phyloP scores from a whole-genome alignment of 1,140 invertebrate genomes.

The Cydia amplana region DNA sequence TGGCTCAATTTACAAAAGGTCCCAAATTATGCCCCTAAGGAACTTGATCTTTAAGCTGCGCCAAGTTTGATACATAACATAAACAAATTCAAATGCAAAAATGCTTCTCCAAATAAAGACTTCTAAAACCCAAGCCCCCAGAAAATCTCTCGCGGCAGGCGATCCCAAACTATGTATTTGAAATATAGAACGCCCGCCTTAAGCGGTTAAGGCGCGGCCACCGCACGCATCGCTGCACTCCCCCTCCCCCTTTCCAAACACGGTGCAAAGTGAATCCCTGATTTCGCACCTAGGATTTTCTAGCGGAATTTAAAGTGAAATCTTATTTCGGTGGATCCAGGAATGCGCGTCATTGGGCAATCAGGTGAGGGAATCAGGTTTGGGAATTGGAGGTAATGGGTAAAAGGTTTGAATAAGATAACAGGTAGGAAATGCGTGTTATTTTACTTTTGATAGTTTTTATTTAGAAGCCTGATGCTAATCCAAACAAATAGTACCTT shows the following conservation, averaged over 20 bases:
- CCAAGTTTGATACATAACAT: no score
- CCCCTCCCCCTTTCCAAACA: conserved; percentile 41
- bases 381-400: not conserved
- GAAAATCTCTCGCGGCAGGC: not conserved
- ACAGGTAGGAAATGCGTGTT: not conserved
- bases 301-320: conserved; percentile 47
- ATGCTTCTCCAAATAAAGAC: not conserved
- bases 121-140: not conserved
- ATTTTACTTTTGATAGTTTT: not conserved
- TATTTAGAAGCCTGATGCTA: no score
- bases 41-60: no score
- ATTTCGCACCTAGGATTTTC: conserved; percentile 51
- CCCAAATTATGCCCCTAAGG: no score
- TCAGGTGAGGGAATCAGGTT: not conserved
- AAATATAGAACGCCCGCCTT: conserved; percentile 21
- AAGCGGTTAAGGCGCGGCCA: conserved; percentile 20
- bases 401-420: not conserved
- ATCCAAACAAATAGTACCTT: no score
- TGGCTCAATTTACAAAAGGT: no score
- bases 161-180: conserved; percentile 23
- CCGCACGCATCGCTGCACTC: conserved; percentile 6
- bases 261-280: conserved; percentile 51
- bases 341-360: not conserved
- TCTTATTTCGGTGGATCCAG: conserved; percentile 32
- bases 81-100: not conserved